Evolutionary conservation across 2,113 vertebrate species (phyloP), one percentile per base, ranked within the genome.

Genomic region (Paramisgurnus dabryanus): DNA sequence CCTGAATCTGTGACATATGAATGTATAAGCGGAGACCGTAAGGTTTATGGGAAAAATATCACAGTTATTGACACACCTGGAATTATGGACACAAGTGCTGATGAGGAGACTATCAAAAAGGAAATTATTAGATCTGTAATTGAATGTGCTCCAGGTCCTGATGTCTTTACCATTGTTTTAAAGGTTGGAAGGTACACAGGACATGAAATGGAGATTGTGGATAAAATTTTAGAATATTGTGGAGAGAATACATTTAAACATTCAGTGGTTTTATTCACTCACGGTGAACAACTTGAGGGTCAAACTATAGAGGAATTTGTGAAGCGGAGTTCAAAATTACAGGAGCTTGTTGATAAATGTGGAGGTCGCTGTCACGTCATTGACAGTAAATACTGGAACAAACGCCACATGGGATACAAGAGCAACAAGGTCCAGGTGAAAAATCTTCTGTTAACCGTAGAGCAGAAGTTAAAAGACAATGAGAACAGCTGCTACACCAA

Each of bases 401-500:
- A 57, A 27, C 17, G 57, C 1, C 27, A 63, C 10, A 40, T 67
- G 18, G 53, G 67, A n/a, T 57, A 79, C 57, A 74, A 68, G 34
- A 81, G 69, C 70, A 81, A 86, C 75, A 57, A 70, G 4, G 68
- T 64, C n/a, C 85, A 86, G 60, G 75, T 86, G 9, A 57, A 49
- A 17, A 45, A 67, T 12, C 75, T 86, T 0, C 60, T 84, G 27
- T 27, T 60, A 22, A 82, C 79, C 57, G 72, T 86, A 17, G 75
- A 84, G 18, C 15, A 71, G 53, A 82, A 79, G 69, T 34, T 34
- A 34, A 34, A 34, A 34, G 39, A 77, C 34, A 75, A 15, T 55
- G 12, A 49, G 39, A 61, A 49, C 18, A 1, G 61, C 49, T 80
- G 27, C 71, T 91, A 89, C 81, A 84, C 65, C 39, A 90, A 86